These are phyloP conservation scores for Raphicerus campestris DNA, from an alignment of 2,113 vertebrate species.

Conservation along the genomic window DNA sequence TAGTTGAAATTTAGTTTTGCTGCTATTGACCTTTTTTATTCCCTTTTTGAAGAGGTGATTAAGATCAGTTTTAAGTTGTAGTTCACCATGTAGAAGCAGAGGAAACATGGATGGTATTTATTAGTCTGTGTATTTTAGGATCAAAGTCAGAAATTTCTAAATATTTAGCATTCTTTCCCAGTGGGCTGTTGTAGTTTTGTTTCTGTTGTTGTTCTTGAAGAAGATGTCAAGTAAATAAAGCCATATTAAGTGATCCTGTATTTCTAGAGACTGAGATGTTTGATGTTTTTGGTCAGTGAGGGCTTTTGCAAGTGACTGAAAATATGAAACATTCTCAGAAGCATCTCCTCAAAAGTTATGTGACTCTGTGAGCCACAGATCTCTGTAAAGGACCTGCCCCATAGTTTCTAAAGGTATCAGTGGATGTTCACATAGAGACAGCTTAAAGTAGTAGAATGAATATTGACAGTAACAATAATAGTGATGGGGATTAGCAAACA, in stretches of 20 bases:
- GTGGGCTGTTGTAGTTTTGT: not conserved
- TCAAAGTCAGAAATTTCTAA: not conserved
- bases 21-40: not conserved
- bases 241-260: not conserved
- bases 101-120: not conserved
- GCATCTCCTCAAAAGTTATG: not conserved
- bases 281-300: not conserved
- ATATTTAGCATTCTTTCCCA: fast-evolving
- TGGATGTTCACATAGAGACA: not conserved
- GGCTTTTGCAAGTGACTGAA: not conserved
- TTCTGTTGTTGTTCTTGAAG: not conserved
- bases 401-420: not conserved
- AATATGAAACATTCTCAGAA: not conserved
- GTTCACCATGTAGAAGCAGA: not conserved
- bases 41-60: not conserved
- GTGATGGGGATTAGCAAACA: not conserved
- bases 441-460: not conserved
- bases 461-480: not conserved
- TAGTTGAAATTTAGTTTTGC: not conserved
- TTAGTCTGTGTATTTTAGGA: not conserved
- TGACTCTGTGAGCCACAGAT: not conserved
- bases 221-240: not conserved
- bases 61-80: not conserved
- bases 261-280: not conserved
- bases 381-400: not conserved